These are phyloP conservation scores for Tetramorium bicarinatum DNA, from an alignment of 2,888 invertebrate genomes.

Conservation along the genomic window DNA sequence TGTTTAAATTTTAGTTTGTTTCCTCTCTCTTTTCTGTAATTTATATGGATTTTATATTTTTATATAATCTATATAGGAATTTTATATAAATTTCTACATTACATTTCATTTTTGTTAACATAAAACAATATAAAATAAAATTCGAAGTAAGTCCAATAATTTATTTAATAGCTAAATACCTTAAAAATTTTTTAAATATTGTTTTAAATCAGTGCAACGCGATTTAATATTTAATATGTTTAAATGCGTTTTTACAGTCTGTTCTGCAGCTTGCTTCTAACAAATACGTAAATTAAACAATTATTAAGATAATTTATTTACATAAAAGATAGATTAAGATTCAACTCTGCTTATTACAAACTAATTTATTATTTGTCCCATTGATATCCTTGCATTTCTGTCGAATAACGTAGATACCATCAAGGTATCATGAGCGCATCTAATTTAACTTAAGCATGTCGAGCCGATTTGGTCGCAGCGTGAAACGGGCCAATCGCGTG, in stretches of 20 bases:
- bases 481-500: constrained; percentile 31
- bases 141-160: constrained; percentile 2
- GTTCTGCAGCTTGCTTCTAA: neutral
- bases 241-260: neutral
- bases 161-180: neutral
- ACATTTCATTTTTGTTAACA: neutral
- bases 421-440: neutral
- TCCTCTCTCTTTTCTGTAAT: neutral
- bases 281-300: neutral
- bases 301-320: constrained; percentile 4
- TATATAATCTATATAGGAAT: too few relatives aligned
- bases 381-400: neutral
- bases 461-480: neutral
- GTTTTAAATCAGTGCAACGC: neutral
- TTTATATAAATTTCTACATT: neutral
- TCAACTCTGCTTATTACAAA: neutral
- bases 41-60: neutral
- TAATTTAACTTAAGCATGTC: constrained; percentile 18
- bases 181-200: neutral
- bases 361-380: neutral
- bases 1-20: constrained; percentile 11
- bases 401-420: neutral
- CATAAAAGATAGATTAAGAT: neutral
- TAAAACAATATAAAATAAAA: constrained; percentile 1
- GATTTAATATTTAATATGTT: neutral